Evolutionary conservation across 2,888 invertebrate genomes (phyloP).

Genomic region (Eugnorisma glareosa): DNA sequence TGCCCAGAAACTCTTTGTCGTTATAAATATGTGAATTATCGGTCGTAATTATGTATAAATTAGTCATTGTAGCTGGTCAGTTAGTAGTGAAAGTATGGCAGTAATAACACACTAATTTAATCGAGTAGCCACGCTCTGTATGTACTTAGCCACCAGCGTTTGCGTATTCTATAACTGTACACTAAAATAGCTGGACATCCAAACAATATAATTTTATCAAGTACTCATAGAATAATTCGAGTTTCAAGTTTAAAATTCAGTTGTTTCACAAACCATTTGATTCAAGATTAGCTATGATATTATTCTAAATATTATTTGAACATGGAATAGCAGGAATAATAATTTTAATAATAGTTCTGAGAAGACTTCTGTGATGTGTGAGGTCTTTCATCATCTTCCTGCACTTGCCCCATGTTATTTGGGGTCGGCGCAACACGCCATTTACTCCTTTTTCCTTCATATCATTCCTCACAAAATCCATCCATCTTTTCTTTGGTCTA

Average conservation of each 20-base stretch:
- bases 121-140: slow-evolving; percentile 44
- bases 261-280: neutral
- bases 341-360: neutral
- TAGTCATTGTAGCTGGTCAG: slow-evolving; percentile 13
- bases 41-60: slow-evolving; percentile 20
- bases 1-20: neutral
- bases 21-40: neutral
- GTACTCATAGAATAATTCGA: neutral
- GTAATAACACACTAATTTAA: neutral
- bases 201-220: neutral
- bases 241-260: neutral
- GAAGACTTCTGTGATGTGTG: neutral
- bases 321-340: neutral
- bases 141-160: slow-evolving; percentile 11
- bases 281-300: neutral
- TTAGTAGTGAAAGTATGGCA: slow-evolving; percentile 39
- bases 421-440: no score
- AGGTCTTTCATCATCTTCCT: neutral
- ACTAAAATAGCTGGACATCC: neutral
- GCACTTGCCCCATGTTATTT: no score
- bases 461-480: no score
- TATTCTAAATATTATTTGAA: neutral
- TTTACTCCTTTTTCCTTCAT: no score
- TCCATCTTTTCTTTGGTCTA: no score
- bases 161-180: neutral